Conservation (phyloP, 2,797 vertebrate species). For the Sternotherus odoratus region DNA sequence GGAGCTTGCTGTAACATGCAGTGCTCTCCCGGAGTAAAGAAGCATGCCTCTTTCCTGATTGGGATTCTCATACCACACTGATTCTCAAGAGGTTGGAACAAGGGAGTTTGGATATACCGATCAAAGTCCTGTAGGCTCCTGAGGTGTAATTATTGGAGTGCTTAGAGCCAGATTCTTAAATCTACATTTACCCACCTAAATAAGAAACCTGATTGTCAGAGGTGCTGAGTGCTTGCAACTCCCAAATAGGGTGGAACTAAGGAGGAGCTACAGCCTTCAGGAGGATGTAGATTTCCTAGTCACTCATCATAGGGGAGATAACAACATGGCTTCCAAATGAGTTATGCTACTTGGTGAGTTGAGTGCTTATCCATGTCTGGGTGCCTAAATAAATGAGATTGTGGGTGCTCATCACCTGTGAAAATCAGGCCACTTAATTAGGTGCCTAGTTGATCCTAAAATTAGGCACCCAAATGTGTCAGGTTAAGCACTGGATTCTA, state of each 20-base stretch:
- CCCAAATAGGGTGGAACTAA: neutral
- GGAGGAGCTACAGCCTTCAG: neutral
- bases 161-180: neutral
- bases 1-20: neutral
- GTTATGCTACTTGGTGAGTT: rapidly evolving
- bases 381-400: neutral
- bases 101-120: neutral
- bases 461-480: neutral
- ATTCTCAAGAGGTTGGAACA: neutral
- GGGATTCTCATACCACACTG: neutral
- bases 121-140: neutral
- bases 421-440: neutral
- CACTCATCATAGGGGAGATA: neutral
- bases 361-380: neutral
- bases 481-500: neutral
- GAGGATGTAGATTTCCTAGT: neutral
- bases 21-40: neutral
- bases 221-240: neutral
- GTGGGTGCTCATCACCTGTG: neutral
- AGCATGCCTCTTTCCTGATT: neutral
- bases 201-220: neutral
- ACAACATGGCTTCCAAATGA: neutral
- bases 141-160: rapidly evolving
- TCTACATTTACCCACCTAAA: neutral
- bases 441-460: neutral